Conservation (phyloP, 2,888 invertebrate genomes). For the Pilophorus perplexus region DNA sequence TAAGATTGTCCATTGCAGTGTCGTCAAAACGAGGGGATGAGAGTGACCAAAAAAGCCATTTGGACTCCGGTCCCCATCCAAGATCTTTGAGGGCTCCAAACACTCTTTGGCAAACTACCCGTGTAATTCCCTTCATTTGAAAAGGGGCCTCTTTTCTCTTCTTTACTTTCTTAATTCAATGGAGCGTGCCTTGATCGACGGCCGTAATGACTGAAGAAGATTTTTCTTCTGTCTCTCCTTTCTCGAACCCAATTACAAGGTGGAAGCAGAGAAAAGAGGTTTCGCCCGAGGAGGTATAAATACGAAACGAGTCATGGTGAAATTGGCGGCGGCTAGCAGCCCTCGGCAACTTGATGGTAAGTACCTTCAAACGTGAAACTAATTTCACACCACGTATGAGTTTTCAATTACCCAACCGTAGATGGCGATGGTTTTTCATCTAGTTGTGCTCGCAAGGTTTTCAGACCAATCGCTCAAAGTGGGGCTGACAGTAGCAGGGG, state of each 20-base stretch:
- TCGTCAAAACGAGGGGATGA: background rate
- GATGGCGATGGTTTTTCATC: no score
- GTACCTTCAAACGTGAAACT: no score
- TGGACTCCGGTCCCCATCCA: background rate
- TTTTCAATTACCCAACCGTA: no score
- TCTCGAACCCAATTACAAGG: background rate
- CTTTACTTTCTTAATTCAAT: constrained; percentile 42
- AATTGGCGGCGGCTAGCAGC: no score
- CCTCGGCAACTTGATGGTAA: no score
- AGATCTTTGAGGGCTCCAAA: background rate
- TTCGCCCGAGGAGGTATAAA: no score
- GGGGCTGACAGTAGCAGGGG: no score
- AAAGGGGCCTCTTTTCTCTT: constrained; percentile 19
- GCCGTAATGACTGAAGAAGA: constrained; percentile 19
- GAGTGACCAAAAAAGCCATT: constrained; percentile 26
- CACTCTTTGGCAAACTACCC: constrained; percentile 39
- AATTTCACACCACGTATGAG: no score
- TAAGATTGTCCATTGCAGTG: constrained; percentile 4
- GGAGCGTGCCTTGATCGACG: constrained; percentile 40
- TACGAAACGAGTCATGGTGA: no score
- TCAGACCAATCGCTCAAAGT: no score
- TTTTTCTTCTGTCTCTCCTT: constrained; percentile 8
- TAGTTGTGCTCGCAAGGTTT: no score
- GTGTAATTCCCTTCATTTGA: constrained; percentile 40
- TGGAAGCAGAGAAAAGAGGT: constrained; percentile 5